Percentiles rank a stretch among this genome's conserved stretches.
Conservation (phyloP, 53 echinoderm and acorn worm genomes). For the Temnopleurus reevesii region DNA sequence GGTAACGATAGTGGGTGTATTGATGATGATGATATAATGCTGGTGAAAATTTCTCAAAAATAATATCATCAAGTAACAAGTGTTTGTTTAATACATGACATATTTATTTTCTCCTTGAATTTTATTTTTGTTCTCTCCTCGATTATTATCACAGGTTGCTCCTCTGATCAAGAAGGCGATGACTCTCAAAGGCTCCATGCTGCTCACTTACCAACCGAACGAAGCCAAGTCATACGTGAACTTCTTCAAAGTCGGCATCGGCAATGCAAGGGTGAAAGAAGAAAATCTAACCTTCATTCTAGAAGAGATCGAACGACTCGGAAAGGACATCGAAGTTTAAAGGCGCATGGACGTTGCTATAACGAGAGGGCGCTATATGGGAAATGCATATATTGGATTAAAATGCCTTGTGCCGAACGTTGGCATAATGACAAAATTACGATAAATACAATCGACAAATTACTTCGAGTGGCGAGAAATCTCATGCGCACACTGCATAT, state of each 20-base stretch:
- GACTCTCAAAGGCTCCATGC: constrained; percentile 78
- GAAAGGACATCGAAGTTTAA: constrained; percentile 67
- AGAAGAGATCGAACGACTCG: constrained; percentile 79
- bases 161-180: constrained; percentile 89
- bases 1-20: background rate
- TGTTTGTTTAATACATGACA: no score
- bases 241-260: constrained; percentile 79
- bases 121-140: background rate
- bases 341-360: no score
- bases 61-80: no score
- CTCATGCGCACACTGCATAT: no score
- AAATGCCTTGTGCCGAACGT: no score
- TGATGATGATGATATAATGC: background rate
- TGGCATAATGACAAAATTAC: no score
- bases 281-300: constrained; percentile 71
- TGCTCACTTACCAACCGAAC: constrained; percentile 86
- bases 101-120: no score
- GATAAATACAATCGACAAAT: no score
- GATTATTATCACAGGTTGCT: constrained; percentile 74
- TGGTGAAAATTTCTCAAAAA: background rate
- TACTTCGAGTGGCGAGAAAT: no score
- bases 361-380: no score
- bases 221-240: constrained; percentile 66
- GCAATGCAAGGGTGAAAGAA: constrained; percentile 66
- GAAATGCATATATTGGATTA: no score